Evolutionary conservation across 2,888 invertebrate genomes (phyloP).

Genomic region (Cosmia pyralina): DNA sequence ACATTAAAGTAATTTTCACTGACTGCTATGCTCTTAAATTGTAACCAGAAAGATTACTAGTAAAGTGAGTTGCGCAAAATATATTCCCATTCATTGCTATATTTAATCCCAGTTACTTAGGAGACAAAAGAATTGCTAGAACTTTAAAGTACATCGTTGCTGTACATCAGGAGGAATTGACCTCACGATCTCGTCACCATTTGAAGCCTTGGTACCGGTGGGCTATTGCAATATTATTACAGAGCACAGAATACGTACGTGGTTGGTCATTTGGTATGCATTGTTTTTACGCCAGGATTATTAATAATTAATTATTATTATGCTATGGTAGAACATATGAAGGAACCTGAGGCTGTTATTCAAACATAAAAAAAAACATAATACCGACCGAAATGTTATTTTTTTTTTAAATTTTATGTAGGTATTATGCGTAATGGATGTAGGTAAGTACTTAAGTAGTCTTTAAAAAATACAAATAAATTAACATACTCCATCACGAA

Average conservation of each 20-base stretch:
- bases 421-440: constrained; percentile 11
- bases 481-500: constrained; percentile 10
- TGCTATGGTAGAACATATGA: neutral
- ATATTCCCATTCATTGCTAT: constrained; percentile 1
- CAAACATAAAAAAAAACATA: neutral
- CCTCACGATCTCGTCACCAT: constrained; percentile 10
- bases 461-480: constrained; percentile 27
- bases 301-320: neutral
- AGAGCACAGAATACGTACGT: neutral
- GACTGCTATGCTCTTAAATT: constrained; percentile 24
- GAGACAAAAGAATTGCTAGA: constrained; percentile 35
- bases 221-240: neutral
- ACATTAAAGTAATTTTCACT: constrained; percentile 45
- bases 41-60: constrained; percentile 17
- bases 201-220: neutral
- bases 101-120: constrained; percentile 3
- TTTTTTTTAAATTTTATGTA: neutral
- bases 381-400: no score
- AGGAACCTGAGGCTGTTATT: neutral
- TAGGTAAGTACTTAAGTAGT: constrained; percentile 3
- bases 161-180: neutral
- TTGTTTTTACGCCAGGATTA: neutral
- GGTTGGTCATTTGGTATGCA: neutral
- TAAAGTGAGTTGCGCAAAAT: constrained; percentile 21
- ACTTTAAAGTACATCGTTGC: neutral